Evolutionary conservation across 2,797 vertebrate species (phyloP), one percentile per base, ranked within the genome.

Genomic region (Meda fulgida): DNA sequence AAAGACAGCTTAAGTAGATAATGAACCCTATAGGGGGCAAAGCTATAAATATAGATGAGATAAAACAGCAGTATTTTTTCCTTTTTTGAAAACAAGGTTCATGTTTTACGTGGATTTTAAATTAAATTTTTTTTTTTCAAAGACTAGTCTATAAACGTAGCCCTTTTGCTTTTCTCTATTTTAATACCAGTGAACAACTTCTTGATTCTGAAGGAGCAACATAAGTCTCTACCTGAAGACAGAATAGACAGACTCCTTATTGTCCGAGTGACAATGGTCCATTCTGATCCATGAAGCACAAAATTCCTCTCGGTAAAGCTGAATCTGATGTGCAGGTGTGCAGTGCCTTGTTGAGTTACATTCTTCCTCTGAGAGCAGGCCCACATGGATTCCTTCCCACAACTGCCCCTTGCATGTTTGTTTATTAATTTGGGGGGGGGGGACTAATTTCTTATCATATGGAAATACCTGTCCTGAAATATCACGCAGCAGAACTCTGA

Each of bases 291-390:
- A 79, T 58, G 69, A 70, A 76, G 79, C 53, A 67, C 46, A 87
- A 84, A 73, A 75, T 84, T 87, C 77, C 80, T 67, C 72, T 72
- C 38, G 26, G 71, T 66, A 78, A 48, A 55, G 65, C 34, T 43
- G 70, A 58, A 51, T 80, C 82, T 86, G 48, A 76, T 80, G 75
- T 80, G 55, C 71, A 87, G 87, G 87, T 88, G 83, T 85, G 31
- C 48, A 23, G 26, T 34, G n/a, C 10, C 19, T 65, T 69, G 51
- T 51, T 38, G 21, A 29, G 81, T 18, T 21, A 34, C 40, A 79
- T 66, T 66, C 18, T 66, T 66, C 38, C 36, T 40, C 36, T 26
- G 23, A 78, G n/a, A 48, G 14, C 46, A 16, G 46, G 5, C 46
- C n/a, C 40, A 43, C 38, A 48, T 48, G 40, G 7, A 11, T 9